Evolutionary conservation across 2,113 vertebrate genomes (phyloP).

Genomic region (Rhegmatorhina hoffmannsi): DNA sequence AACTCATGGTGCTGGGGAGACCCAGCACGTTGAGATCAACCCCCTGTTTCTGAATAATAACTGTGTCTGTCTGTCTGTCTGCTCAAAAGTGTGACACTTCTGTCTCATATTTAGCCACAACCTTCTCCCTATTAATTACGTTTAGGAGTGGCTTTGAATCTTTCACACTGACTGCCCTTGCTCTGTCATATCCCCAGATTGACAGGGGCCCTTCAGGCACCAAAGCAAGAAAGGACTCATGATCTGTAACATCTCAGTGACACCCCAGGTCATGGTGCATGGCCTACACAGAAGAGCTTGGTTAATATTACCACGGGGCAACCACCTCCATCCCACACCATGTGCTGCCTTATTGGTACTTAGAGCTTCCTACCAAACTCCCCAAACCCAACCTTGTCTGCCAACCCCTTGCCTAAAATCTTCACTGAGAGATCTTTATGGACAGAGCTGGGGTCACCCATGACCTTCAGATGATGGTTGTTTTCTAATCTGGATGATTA

Average conservation of each 20-base stretch:
- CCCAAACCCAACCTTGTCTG: background rate
- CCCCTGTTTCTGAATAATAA: background rate
- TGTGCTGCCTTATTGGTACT: background rate
- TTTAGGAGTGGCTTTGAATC: background rate
- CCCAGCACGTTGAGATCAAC: background rate
- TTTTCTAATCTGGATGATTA: background rate
- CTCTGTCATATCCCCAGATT: background rate
- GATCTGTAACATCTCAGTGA: background rate
- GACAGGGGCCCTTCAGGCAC: background rate
- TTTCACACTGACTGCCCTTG: background rate
- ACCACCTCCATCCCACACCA: background rate
- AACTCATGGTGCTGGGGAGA: background rate
- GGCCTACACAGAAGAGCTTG: background rate
- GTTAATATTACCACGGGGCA: fast-evolving
- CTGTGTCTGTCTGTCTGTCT: background rate
- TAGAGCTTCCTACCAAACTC: background rate
- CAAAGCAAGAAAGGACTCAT: background rate
- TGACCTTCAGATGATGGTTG: background rate
- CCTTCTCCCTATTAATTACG: background rate
- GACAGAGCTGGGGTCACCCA: background rate
- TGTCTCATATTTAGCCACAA: background rate
- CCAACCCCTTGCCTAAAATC: background rate
- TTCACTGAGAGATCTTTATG: background rate
- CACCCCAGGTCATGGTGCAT: background rate
- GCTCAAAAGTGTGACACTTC: background rate